phyloP scores from a whole-genome alignment of 2,797 vertebrate species.

The Poliocrania exsul region DNA sequence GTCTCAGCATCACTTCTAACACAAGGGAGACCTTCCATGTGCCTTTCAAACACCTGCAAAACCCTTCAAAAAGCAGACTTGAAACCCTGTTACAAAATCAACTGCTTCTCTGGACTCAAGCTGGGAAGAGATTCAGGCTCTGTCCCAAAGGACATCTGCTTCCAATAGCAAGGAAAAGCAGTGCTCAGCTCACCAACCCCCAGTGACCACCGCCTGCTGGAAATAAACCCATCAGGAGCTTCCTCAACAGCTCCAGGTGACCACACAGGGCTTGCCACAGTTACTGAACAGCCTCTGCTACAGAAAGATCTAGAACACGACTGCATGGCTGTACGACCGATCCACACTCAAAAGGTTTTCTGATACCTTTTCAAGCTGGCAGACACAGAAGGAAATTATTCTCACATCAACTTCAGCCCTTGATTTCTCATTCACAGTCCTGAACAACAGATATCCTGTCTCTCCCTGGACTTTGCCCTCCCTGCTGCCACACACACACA shows the following conservation, averaged over 20 bases:
- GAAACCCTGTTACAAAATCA: background rate
- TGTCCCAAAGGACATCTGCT: background rate
- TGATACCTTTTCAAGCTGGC: background rate
- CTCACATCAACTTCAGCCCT: background rate
- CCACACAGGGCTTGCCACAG: rapidly evolving
- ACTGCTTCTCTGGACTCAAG: background rate
- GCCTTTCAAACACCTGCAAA: background rate
- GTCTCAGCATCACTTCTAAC: background rate
- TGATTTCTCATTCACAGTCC: background rate
- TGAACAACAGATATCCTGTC: background rate
- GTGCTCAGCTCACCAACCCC: rapidly evolving
- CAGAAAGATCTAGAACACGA: background rate
- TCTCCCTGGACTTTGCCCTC: background rate
- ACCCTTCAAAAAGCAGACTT: background rate
- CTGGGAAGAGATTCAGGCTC: rapidly evolving
- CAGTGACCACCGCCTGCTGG: background rate
- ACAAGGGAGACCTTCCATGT: background rate
- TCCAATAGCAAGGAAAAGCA: background rate
- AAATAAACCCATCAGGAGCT: background rate
- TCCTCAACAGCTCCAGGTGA: background rate
- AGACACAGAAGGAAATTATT: background rate
- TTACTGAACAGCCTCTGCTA: background rate
- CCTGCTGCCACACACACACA: rapidly evolving
- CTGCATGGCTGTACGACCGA: rapidly evolving
- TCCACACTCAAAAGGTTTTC: rapidly evolving